A percentile compares a stretch with the other conserved stretches of the same genome.
phyloP scores from a whole-genome alignment of 1,140 invertebrate species.

The Metaphire vulgaris region DNA sequence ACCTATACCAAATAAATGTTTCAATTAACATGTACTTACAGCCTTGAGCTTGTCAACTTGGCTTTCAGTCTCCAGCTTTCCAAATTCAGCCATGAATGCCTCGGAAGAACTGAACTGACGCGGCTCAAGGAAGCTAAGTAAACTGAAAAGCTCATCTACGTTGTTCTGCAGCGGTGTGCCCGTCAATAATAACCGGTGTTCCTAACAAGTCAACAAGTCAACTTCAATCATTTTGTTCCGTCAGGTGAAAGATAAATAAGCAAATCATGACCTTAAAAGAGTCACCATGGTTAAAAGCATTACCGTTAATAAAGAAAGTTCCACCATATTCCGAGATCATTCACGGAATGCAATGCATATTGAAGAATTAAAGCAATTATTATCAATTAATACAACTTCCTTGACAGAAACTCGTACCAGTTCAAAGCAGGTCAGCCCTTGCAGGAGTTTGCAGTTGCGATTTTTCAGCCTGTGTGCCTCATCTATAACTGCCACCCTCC shows the following conservation, averaged over 20 bases:
- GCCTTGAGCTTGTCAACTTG: conserved; percentile 84
- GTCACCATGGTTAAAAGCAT: too few species aligned
- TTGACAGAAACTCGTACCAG: too few species aligned
- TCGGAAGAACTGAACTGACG: conserved; percentile 79
- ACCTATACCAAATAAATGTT: too few species aligned
- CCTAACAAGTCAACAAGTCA: conserved; percentile 58
- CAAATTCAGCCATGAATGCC: conserved; percentile 92
- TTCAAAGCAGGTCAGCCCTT: conserved; percentile 84
- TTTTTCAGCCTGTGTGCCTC: conserved; percentile 99
- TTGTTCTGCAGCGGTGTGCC: conserved; percentile 99
- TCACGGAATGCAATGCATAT: not conserved
- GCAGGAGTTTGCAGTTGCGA: conserved; percentile 95
- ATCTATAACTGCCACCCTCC: conserved; percentile 94
- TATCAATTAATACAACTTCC: too few species aligned
- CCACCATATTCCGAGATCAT: not conserved
- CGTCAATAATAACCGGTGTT: conserved; percentile 90
- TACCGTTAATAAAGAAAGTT: not conserved
- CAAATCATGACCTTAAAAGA: too few species aligned
- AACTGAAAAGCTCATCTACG: conserved; percentile 91
- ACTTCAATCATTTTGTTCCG: too few species aligned
- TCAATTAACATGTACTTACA: conserved; percentile 35
- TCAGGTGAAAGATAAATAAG: too few species aligned
- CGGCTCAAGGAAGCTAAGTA: conserved; percentile 96
- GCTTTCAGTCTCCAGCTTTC: conserved; percentile 89
- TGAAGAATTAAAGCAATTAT: not conserved